Percentiles rank a stretch among this genome's conserved stretches.
Conservation (phyloP, 2,888 invertebrate species). For the Brenthis ino region DNA sequence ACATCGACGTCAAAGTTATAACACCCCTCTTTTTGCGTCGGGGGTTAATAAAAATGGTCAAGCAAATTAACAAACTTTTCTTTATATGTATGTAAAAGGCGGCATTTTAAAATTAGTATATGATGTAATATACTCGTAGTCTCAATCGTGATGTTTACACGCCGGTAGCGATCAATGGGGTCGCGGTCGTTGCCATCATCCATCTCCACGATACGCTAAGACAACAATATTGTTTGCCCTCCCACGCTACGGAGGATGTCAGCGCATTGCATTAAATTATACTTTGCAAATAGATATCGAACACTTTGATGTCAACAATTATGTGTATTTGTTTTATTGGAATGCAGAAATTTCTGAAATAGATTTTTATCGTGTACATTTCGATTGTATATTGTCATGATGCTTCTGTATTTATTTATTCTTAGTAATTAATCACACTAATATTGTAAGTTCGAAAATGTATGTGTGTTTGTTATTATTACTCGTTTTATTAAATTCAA, state of each 20-base stretch:
- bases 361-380: too few relatives aligned
- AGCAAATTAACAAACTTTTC: too few relatives aligned
- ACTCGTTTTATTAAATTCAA: too few relatives aligned
- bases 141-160: constrained; percentile 28
- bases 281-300: constrained; percentile 13
- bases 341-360: too few relatives aligned
- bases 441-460: too few relatives aligned
- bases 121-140: constrained; percentile 26
- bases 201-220: constrained; percentile 47
- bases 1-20: too few relatives aligned
- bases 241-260: constrained; percentile 40
- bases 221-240: constrained; percentile 46
- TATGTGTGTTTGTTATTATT: too few relatives aligned
- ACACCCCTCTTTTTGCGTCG: too few relatives aligned
- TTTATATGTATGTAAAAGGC: constrained; percentile 1
- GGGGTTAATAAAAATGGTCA: too few relatives aligned
- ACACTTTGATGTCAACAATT: background rate
- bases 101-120: constrained; percentile 23
- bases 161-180: constrained; percentile 36
- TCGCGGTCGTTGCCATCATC: constrained; percentile 47
- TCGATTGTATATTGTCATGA: too few relatives aligned
- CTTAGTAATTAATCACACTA: too few relatives aligned
- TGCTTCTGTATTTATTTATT: too few relatives aligned
- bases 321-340: background rate
- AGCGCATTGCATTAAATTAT: constrained; percentile 20